A percentile compares a stretch with the other conserved stretches of the same genome.
Evolutionary conservation across 2,113 vertebrate species (phyloP).

Genomic region (Austrofundulus limnaeus): DNA sequence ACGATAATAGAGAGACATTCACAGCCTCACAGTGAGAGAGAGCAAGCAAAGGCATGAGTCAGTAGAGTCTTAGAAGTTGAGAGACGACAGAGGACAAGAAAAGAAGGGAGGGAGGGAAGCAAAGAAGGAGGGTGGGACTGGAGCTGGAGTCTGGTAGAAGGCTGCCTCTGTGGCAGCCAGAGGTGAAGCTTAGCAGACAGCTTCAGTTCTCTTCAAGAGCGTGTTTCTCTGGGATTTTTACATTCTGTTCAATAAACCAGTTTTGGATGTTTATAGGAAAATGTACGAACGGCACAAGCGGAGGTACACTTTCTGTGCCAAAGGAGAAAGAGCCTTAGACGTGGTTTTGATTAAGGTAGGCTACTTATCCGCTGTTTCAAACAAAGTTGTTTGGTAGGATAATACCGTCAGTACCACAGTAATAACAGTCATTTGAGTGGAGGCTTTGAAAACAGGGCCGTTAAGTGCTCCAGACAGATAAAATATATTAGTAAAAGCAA

Average conservation of each 20-base stretch:
- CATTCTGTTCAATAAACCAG: constrained; percentile 35
- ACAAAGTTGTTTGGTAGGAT: constrained; percentile 48
- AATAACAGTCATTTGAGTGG: constrained; percentile 28
- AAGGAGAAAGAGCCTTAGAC: constrained; percentile 88
- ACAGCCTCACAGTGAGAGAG: not conserved
- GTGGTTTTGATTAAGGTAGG: constrained; percentile 97
- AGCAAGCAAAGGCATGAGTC: constrained; percentile 43
- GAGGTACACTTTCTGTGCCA: constrained; percentile 93
- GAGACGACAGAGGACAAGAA: constrained; percentile 48
- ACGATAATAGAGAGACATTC: constrained; percentile 30
- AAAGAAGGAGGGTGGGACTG: constrained; percentile 40
- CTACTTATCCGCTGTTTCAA: constrained; percentile 17
- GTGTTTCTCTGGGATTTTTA: constrained; percentile 71
- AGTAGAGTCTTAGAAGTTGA: constrained; percentile 55
- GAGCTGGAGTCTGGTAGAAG: constrained; percentile 66
- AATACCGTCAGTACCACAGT: constrained; percentile 5
- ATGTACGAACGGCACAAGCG: constrained; percentile 98
- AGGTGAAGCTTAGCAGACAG: constrained; percentile 74
- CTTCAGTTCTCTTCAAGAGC: constrained; percentile 54
- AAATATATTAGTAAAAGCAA: constrained; percentile 26
- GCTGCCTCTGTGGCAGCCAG: constrained; percentile 71
- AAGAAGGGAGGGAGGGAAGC: constrained; percentile 37
- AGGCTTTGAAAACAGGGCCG: constrained; percentile 22
- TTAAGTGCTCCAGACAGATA: constrained; percentile 32
- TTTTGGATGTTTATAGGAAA: constrained; percentile 60